Conservation (phyloP, 64 coral and sea anemone genomes). For the Actinia equina region DNA sequence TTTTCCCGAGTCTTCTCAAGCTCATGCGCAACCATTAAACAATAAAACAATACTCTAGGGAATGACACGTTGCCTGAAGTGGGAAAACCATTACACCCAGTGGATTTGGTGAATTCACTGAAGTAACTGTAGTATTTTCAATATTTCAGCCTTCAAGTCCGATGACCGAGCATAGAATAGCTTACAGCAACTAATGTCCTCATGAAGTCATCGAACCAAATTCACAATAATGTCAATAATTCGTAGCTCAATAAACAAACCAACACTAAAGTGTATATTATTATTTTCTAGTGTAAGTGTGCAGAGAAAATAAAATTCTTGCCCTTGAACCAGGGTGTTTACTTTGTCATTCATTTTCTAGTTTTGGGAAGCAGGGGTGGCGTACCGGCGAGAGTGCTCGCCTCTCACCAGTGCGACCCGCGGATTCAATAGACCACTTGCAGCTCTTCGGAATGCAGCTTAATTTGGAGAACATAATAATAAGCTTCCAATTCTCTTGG, state of each 20-base stretch:
- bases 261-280: neutral
- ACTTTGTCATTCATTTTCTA: neutral
- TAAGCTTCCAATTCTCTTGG: too few relatives aligned
- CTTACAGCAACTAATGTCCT: neutral
- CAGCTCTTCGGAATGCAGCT: too few relatives aligned
- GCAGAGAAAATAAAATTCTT: conserved; percentile 2
- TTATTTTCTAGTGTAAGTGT: neutral
- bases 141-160: neutral
- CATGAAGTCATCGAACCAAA: neutral
- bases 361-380: too few relatives aligned
- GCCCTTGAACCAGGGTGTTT: neutral
- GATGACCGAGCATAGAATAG: neutral
- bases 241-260: neutral
- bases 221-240: neutral
- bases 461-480: too few relatives aligned
- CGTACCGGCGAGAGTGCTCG: too few relatives aligned
- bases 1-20: too few relatives aligned
- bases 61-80: too few relatives aligned
- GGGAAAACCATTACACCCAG: too few relatives aligned
- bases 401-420: too few relatives aligned
- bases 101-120: neutral
- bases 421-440: too few relatives aligned
- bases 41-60: too few relatives aligned
- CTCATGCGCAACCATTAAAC: too few relatives aligned
- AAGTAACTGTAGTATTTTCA: neutral